Base-by-base conservation (phyloP, 2,113 vertebrate genomes). In the Cardinalis cardinalis region DNA sequence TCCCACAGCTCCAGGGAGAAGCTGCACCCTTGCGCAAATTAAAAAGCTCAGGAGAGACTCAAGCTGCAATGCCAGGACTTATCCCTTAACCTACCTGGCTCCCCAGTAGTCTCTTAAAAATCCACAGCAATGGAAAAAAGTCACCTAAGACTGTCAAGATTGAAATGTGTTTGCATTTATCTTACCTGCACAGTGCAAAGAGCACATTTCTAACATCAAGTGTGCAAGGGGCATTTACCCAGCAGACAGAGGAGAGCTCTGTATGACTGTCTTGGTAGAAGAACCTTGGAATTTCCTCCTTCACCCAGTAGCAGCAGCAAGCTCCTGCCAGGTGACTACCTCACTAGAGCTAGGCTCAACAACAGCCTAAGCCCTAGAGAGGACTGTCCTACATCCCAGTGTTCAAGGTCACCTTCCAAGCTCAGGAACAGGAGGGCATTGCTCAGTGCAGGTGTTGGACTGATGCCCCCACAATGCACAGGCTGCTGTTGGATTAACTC, bases 81-180 rank as follows among this genome's bases (percentile, higher is more conserved):
- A 68, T 49, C 74, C 79, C 34, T 69, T 52, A 83, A 88, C 64
- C 59, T 2, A 65, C 55, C 90, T 58, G 75, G 75, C 32, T 82
- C 51, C 58, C 49, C 32, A 25, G 40, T 2, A 7, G 31, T 15
- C 78, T 68, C 78, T 41, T 41, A 56, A 70, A 87, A 81, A 92
- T 11, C 40, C 86, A 40, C 38, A 82, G 59, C 63, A 14, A 46
- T 9, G 44, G 43, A 55, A 61, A 49, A 44, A 69, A 34, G 56
- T 23, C 78, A 77, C 73, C 60, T n/a, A 8, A 44, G 73, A 53
- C 59, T 24, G 0, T 34, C 40, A 75, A 41, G 69, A 84, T 56
- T 58, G 53, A 91, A 89, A 93, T n/a, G 46, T 78, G 43, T 78
- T 94, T 92, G 55, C 71, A 78, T 58, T 95, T 84, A 73, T 51